Evolutionary conservation across 2,888 invertebrate genomes (phyloP), one percentile per base, ranked within the genome.

Genomic region (Drosophila recens): DNA sequence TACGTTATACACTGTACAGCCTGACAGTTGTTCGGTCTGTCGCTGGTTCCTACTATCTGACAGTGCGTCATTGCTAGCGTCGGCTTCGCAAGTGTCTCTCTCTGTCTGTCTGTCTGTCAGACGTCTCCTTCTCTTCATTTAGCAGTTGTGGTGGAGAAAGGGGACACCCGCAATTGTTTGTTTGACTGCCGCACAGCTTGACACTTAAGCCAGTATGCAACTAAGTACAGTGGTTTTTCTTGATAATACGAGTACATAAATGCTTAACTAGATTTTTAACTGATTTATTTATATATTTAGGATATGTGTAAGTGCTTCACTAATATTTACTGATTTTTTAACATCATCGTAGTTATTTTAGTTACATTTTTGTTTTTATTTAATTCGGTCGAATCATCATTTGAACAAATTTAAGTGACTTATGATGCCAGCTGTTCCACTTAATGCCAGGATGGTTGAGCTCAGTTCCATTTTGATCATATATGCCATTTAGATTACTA

Each of bases 401-500:
- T 36, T 36, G 36, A 13, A 36, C 36, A 36, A 36, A 13, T 36
- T 36, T 13, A 13, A 36, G 36, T 13, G 36, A 36, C 36, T 36
- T 36, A n/a, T 13, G 13, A 36, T 40, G 40, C 40, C 40, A 40
- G 0, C 1, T 4, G 4, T 15, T 40, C 40, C 40, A 40, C 4
- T 40, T 40, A 40, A 40, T 15, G 9, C 40, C 40, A 9, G 40
- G 40, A 15, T 40, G 15, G 9, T 15, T 40, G 4, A 40, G 6
- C 9, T 40, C 8, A 40, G 40, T 15, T 40, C 9, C 40, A 40
- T 9, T 40, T 15, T 15, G 3, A 40, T 17, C 23, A 34, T 51
- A 40, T 0, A 93, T 89, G 62, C 95, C 95, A 87, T 95, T 95
- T n/a, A 95, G 92, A 82, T 95, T 95, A 89, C 95, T 94, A 84